These are phyloP conservation scores for Sturnus vulgaris DNA, from an alignment of 2,113 vertebrate species.

Conservation along the genomic window DNA sequence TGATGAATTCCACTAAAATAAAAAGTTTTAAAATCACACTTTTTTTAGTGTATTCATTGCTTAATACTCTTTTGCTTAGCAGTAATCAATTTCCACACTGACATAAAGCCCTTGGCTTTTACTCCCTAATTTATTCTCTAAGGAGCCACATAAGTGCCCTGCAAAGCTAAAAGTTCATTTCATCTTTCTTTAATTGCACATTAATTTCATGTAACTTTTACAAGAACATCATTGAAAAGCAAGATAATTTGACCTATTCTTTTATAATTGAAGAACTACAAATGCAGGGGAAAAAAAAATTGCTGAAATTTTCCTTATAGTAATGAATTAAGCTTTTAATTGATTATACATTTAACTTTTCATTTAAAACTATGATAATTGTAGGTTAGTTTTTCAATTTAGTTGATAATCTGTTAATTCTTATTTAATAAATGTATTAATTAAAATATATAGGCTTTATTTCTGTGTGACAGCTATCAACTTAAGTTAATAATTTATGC, in stretches of 20 bases:
- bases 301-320: neutral
- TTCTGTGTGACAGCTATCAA: slow-evolving; percentile 60
- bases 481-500: neutral
- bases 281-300: neutral
- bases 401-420: slow-evolving; percentile 37
- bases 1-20: neutral
- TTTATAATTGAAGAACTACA: slow-evolving; percentile 11
- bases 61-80: neutral
- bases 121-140: slow-evolving; percentile 2
- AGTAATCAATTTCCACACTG: neutral
- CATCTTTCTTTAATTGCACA: slow-evolving; percentile 21
- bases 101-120: neutral
- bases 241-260: slow-evolving; percentile 27
- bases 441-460: slow-evolving; percentile 56
- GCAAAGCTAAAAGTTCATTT: slow-evolving; percentile 6
- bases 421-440: slow-evolving; percentile 51
- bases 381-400: slow-evolving; percentile 34
- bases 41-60: neutral
- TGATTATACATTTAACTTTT: slow-evolving; percentile 39
- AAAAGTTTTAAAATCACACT: neutral
- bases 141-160: neutral
- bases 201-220: slow-evolving; percentile 49
- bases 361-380: slow-evolving; percentile 22
- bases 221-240: neutral
- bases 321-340: slow-evolving; percentile 47